Evolutionary conservation across 2,113 vertebrate genomes (phyloP).

Genomic region (Acanthochromis polyacanthus): DNA sequence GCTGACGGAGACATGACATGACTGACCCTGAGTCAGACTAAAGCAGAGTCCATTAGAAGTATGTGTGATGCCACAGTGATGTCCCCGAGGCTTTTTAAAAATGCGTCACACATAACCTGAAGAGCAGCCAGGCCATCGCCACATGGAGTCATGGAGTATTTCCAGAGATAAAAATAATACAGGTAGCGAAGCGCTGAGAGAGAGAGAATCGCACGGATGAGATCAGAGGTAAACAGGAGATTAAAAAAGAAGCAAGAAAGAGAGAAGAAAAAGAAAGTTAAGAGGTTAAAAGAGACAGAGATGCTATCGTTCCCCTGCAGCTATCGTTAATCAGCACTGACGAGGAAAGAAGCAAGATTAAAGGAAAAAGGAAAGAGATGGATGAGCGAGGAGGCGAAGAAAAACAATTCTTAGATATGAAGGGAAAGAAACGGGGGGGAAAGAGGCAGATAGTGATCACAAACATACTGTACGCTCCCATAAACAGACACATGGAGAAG

Average conservation of each 20-base stretch:
- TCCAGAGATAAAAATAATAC: constrained; percentile 32
- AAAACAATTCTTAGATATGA: constrained; percentile 30
- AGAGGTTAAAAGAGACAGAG: constrained; percentile 14
- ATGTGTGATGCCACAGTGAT: constrained; percentile 15
- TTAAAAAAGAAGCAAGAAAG: neutral
- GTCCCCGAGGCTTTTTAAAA: constrained; percentile 47
- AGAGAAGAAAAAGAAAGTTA: neutral
- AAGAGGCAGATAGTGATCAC: constrained; percentile 30
- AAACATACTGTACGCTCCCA: neutral
- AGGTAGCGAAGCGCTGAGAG: constrained; percentile 5
- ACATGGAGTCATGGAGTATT: constrained; percentile 30
- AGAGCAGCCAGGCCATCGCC: constrained; percentile 34
- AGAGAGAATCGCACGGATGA: constrained; percentile 1
- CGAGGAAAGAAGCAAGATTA: constrained; percentile 2
- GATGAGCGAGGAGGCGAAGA: constrained; percentile 14
- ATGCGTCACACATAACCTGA: constrained; percentile 54
- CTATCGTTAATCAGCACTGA: constrained; percentile 40
- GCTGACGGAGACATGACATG: constrained; percentile 38
- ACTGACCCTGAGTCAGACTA: constrained; percentile 39
- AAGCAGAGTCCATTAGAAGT: neutral
- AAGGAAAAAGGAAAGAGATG: constrained; percentile 23
- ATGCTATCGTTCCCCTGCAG: constrained; percentile 22
- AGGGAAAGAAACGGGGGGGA: constrained; percentile 2
- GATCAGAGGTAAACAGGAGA: constrained; percentile 1
- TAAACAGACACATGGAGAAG: constrained; percentile 5